phyloP scores from a whole-genome alignment of 2,888 invertebrate species.

The Meteorus cinctellus region DNA sequence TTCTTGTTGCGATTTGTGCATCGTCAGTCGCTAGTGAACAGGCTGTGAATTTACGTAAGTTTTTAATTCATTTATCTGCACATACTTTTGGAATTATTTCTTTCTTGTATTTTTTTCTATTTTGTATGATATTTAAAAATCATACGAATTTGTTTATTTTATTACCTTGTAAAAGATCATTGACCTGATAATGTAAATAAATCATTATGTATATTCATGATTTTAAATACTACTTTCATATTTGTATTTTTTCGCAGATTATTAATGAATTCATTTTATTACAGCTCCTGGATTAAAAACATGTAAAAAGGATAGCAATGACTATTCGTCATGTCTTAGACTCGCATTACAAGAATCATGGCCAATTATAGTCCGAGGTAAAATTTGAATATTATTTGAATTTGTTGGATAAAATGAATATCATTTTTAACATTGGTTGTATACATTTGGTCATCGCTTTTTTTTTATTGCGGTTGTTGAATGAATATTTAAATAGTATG shows the following conservation, averaged over 20 bases:
- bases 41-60: constrained; percentile 62
- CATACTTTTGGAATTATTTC: background rate
- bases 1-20: constrained; percentile 50
- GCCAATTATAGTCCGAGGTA: constrained; percentile 65
- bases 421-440: too few species aligned
- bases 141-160: too few species aligned
- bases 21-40: constrained; percentile 52
- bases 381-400: constrained; percentile 32
- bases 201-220: too few species aligned
- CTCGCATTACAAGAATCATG: constrained; percentile 69
- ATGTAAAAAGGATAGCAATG: constrained; percentile 62
- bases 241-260: constrained; percentile 8
- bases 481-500: too few species aligned
- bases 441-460: background rate
- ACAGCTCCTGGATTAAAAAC: constrained; percentile 62
- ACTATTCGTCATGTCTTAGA: constrained; percentile 68
- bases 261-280: constrained; percentile 12
- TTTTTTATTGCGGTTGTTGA: constrained; percentile 1
- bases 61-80: constrained; percentile 18
- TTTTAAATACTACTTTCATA: constrained; percentile 14
- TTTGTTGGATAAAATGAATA: too few species aligned
- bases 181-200: too few species aligned
- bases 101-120: constrained; percentile 7
- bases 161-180: too few species aligned
- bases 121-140: background rate